Evolutionary conservation across 2,113 vertebrate genomes (phyloP), one percentile per base, ranked within the genome.

Genomic region (Enhydra lutris): DNA sequence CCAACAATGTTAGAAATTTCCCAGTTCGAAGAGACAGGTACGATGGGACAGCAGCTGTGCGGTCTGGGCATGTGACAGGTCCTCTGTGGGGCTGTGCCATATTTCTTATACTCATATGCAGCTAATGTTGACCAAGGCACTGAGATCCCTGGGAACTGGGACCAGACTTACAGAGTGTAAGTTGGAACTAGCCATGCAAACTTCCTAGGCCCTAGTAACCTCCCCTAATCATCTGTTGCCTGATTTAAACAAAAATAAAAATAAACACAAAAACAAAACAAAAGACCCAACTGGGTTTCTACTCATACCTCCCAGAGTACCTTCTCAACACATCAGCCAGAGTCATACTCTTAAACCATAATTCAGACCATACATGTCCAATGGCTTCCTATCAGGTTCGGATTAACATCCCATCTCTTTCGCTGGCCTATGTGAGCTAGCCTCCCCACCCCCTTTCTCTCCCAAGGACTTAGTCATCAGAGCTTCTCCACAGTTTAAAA

Each of bases 381-480:
- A 0, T 9, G 47, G 31, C 15, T 65, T 85, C 82, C 45, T 26
- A 11, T 10, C 34, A n/a, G 1, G 6, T 7, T 23, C 23, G 12
- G 4, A 31, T 47, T 59, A 47, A 74, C 80, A 29, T n/a, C 36
- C 23, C 9, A 52, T 4, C 39, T 65, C 24, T 36, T 13, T 1
- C 0, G 31, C 6, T 4, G 42, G 63, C 50, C 17, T 45, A 8
- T 0, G 1, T 20, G 52, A 36, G 24, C 7, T 9, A 6, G n/a
- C 2, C 6, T 36, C 61, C 39, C 47, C 47, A 50, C 47, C 31
- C 2, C 50, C 50, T 69, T 86, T 4, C 26, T 79, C 31, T 36
- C 45, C 36, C 26, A 14, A 52, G 52, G 57, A 59, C 14, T 78
- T 29, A 14, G 29, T 34, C 84, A 42, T 36, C 8, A 63, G 26